phyloP scores from a whole-genome alignment of 2,113 vertebrate species.

The Proterorhinus semilunaris region DNA sequence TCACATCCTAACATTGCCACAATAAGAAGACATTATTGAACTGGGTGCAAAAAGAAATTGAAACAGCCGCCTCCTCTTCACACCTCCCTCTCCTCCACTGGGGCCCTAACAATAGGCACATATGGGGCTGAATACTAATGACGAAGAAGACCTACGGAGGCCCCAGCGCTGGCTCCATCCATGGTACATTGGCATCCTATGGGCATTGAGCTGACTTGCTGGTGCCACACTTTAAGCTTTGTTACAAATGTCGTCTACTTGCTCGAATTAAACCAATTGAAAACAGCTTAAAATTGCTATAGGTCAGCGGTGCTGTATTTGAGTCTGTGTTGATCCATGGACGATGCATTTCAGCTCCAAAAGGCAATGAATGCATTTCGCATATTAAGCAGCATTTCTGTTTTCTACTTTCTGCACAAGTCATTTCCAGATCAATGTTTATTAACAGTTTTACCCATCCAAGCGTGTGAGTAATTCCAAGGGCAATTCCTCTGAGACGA shows the following conservation, averaged over 20 bases:
- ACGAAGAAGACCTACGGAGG: slow-evolving; percentile 39
- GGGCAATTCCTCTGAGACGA: slow-evolving; percentile 37
- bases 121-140: slow-evolving; percentile 81
- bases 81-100: slow-evolving; percentile 47
- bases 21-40: slow-evolving; percentile 56
- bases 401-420: slow-evolving; percentile 28
- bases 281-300: neutral
- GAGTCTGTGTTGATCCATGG: slow-evolving; percentile 11
- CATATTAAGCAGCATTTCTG: slow-evolving; percentile 6
- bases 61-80: slow-evolving; percentile 65
- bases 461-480: slow-evolving; percentile 49
- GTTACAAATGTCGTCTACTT: neutral
- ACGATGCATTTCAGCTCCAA: slow-evolving; percentile 18
- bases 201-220: neutral
- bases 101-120: slow-evolving; percentile 75
- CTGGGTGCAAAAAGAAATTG: slow-evolving; percentile 63
- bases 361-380: slow-evolving; percentile 9
- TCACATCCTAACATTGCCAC: slow-evolving; percentile 19
- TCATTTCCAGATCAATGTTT: slow-evolving; percentile 51
- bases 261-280: neutral
- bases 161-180: slow-evolving; percentile 30
- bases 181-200: slow-evolving; percentile 10
- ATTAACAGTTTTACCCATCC: slow-evolving; percentile 48
- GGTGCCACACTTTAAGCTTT: neutral
- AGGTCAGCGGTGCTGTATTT: slow-evolving; percentile 21